Conservation (phyloP, 2,797 vertebrate species). For the Simalia tracyae region DNA sequence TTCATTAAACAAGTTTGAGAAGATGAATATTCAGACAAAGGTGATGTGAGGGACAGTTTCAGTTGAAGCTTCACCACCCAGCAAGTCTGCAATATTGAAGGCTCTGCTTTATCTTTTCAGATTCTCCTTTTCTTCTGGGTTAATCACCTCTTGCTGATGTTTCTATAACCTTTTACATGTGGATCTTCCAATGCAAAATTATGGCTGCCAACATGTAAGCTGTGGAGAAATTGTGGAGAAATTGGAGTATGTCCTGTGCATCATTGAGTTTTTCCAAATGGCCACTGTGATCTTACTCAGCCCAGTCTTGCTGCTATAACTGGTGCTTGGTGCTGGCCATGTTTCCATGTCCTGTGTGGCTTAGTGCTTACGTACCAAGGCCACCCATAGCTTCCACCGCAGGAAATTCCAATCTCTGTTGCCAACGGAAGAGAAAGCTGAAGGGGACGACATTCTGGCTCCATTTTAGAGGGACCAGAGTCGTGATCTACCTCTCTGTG, state of each 20-base stretch:
- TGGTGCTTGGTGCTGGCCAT: background rate
- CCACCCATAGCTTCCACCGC: background rate
- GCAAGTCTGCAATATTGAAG: background rate
- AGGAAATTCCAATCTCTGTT: background rate
- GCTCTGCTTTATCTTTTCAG: background rate
- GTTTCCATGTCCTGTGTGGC: background rate
- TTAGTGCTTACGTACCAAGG: background rate
- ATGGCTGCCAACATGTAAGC: background rate
- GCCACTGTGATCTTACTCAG: background rate
- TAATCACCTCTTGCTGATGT: no score
- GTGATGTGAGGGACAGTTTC: background rate
- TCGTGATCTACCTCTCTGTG: background rate
- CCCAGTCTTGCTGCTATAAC: background rate
- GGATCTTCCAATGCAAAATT: background rate
- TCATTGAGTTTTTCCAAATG: background rate
- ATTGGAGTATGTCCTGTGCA: background rate
- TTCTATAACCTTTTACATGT: background rate
- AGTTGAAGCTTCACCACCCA: background rate
- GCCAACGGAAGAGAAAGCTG: background rate
- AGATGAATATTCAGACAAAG: background rate
- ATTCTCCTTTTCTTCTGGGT: background rate
- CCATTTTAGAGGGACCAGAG: background rate
- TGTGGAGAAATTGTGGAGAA: background rate
- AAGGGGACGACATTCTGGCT: background rate
- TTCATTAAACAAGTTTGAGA: conserved; percentile 39